Base-by-base conservation (phyloP, 2,113 vertebrate species). In the Zootoca vivipara region DNA sequence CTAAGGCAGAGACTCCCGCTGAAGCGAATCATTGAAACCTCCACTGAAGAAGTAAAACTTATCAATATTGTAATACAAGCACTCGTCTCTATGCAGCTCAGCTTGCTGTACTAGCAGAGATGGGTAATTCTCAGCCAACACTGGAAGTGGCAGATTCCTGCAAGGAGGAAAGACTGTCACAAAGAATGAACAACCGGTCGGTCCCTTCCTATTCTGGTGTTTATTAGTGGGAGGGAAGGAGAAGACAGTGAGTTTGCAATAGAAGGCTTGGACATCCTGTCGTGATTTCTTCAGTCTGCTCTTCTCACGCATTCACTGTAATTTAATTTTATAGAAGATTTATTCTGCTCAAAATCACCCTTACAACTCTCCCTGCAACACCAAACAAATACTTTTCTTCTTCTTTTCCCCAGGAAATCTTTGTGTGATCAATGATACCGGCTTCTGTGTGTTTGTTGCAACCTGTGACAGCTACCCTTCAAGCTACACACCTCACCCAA, bases 81-180 rank as follows among this genome's bases (percentile, higher is more conserved):
- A 30, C 62, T 87, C 64, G 40, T 67, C 4, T 40, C 18, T 18
- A 74, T n/a, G 5, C 69, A 81, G 42, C 28, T 38, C 7, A 33
- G 89, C 91, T 85, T 42, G 40, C 85, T 16, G 65, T 9, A 40
- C 33, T 42, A 62, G 89, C 18, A 78, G 82, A 85, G 79, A 64
- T n/a, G 26, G 28, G 69, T 79, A 4, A 85, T n/a, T 16, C 46
- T 93, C 94, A 92, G 95, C 93, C 91, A 16, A 90, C 12, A n/a
- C 90, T 1, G 73, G 10, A 80, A 81, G 65, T 87, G 6, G 46
- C 7, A 0, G 1, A 62, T 90, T 26, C 87, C 12, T 89, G 91
- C 75, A 83, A 93, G 89, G 89, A 94, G 79, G 94, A 78, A 72
- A 92, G 93, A 92, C 65, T 92, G 84, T 91, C 89, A 93, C 87